Percentiles rank a stretch among this genome's conserved stretches.
phyloP scores from a whole-genome alignment of 2,113 vertebrate genomes.

The Strigops habroptila region DNA sequence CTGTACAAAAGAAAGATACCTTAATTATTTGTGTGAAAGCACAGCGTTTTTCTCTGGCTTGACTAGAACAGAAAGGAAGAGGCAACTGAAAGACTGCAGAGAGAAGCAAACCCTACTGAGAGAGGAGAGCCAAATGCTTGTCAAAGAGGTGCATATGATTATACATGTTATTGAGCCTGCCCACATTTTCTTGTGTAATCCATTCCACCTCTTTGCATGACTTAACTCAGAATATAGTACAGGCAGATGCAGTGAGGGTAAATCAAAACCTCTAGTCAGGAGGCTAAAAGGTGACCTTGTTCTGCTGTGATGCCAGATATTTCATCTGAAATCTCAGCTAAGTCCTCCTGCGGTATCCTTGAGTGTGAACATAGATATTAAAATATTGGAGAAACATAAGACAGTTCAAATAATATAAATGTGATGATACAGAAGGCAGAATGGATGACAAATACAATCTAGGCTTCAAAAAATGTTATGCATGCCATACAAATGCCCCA shows the following conservation, averaged over 20 bases:
- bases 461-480: not conserved
- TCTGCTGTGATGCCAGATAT: not conserved
- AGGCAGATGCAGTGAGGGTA: not conserved
- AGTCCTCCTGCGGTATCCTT: not conserved
- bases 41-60: not conserved
- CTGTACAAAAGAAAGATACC: not conserved
- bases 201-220: conserved; percentile 1
- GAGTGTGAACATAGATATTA: not conserved
- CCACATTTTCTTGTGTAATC: conserved; percentile 5
- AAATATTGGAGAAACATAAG: not conserved
- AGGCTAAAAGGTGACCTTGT: conserved; percentile 62
- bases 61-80: not conserved
- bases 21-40: not conserved
- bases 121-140: not conserved
- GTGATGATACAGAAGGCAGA: not conserved
- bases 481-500: not conserved
- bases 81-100: not conserved
- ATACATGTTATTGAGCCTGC: not conserved
- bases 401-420: not conserved
- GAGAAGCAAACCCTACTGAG: not conserved
- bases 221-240: conserved; percentile 1
- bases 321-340: not conserved
- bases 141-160: not conserved
- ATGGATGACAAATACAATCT: not conserved
- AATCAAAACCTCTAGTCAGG: conserved; percentile 30